phyloP scores from a whole-genome alignment of 2,113 vertebrate species.

The Urocolius indicus region DNA sequence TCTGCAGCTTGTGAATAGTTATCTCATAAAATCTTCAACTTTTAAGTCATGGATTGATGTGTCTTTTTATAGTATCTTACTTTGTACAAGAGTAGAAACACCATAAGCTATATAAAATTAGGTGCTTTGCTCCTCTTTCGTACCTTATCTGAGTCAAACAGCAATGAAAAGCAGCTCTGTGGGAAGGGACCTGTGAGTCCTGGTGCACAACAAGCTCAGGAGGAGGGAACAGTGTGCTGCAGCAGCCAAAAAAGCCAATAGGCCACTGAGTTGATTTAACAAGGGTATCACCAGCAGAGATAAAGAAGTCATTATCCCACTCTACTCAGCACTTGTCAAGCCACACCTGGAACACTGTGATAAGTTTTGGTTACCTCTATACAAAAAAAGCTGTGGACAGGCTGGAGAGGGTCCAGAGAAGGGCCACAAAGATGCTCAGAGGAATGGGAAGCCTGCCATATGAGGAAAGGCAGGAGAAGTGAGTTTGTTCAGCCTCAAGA shows the following conservation, averaged over 20 bases:
- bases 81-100: background rate
- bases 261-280: background rate
- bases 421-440: too few relatives aligned
- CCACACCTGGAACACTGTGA: background rate
- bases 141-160: background rate
- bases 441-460: background rate
- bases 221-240: background rate
- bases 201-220: background rate
- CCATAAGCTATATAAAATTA: background rate
- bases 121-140: background rate
- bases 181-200: background rate
- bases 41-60: background rate
- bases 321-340: background rate
- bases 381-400: too few relatives aligned
- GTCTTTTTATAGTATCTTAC: conserved; percentile 20
- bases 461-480: background rate
- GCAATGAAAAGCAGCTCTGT: background rate
- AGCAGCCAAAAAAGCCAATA: background rate
- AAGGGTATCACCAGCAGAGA: background rate
- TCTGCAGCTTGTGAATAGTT: conserved; percentile 30
- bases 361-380: background rate
- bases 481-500: background rate
- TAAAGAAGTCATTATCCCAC: background rate
- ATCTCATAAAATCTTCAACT: conserved; percentile 24
- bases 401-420: background rate